These are phyloP conservation scores for Pseudomyrmex concolor DNA, from an alignment of 1,140 invertebrate genomes.

Conservation along the genomic window DNA sequence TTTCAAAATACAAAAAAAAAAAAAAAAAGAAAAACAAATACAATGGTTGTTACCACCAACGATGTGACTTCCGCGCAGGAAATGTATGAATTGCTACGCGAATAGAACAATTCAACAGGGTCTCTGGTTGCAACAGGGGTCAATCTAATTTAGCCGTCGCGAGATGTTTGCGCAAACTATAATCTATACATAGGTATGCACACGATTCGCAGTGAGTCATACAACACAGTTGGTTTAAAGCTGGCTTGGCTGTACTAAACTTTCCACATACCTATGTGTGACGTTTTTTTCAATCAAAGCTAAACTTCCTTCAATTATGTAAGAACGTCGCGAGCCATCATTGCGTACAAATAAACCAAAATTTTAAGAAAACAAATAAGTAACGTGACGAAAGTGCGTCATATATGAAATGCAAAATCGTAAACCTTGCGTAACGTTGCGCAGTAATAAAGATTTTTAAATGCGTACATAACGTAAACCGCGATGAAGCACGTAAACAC, in stretches of 20 bases:
- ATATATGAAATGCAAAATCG: not conserved
- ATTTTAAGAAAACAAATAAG: not conserved
- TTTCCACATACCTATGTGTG: not conserved
- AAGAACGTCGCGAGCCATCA: not conserved
- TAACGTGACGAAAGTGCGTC: not conserved
- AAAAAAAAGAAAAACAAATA: not conserved
- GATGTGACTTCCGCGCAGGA: constrained; percentile 59
- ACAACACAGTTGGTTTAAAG: constrained; percentile 44
- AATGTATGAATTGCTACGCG: constrained; percentile 67
- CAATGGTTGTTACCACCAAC: constrained; percentile 5
- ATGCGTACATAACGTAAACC: not conserved
- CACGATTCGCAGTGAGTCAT: constrained; percentile 25
- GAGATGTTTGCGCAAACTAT: constrained; percentile 68
- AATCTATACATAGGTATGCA: too few species aligned
- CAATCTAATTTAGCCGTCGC: constrained; percentile 78
- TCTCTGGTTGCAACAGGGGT: constrained; percentile 69
- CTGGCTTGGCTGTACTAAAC: not conserved
- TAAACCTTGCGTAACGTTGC: not conserved
- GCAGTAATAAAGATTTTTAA: constrained; percentile 17
- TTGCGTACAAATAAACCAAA: constrained; percentile 15
- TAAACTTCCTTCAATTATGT: not conserved
- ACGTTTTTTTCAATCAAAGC: constrained; percentile 15
- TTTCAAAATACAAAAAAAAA: too few species aligned
- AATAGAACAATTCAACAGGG: constrained; percentile 70
- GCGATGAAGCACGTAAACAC: not conserved